A percentile compares a stretch with the other conserved stretches of the same genome.
phyloP scores from a whole-genome alignment of 2,113 vertebrate genomes.

The Callospermophilus lateralis region DNA sequence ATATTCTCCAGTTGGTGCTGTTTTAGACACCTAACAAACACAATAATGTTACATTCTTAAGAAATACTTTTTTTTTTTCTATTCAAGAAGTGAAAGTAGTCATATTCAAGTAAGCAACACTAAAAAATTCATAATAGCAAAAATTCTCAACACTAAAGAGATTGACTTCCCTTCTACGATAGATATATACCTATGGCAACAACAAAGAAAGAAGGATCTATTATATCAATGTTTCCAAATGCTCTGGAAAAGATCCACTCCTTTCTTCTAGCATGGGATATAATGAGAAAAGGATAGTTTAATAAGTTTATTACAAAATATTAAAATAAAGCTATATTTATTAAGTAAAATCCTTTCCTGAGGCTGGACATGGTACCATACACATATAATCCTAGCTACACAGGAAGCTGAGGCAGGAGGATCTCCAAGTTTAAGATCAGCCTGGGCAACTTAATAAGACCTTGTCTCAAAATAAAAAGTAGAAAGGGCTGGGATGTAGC shows the following conservation, averaged over 20 bases:
- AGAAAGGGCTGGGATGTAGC: neutral
- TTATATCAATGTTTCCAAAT: conserved; percentile 6
- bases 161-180: neutral
- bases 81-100: neutral
- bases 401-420: neutral
- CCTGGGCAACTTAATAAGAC: neutral
- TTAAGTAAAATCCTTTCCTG: conserved; percentile 58
- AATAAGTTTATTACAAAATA: conserved; percentile 31
- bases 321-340: conserved; percentile 61
- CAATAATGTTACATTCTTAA: conserved; percentile 27
- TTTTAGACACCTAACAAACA: conserved; percentile 95
- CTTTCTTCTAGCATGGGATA: neutral
- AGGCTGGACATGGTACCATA: neutral
- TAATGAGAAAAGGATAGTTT: neutral
- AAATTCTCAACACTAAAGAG: neutral
- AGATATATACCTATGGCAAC: neutral
- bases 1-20: conserved; percentile 98
- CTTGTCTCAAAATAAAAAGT: neutral
- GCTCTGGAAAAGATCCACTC: neutral
- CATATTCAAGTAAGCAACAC: conserved; percentile 48
- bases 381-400: neutral
- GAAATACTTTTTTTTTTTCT: neutral
- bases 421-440: neutral
- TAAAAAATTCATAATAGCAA: conserved; percentile 40
- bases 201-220: conserved; percentile 26